These are phyloP conservation scores for Liodrosophila aerea DNA, from an alignment of 2,888 invertebrate species.

Conservation along the genomic window DNA sequence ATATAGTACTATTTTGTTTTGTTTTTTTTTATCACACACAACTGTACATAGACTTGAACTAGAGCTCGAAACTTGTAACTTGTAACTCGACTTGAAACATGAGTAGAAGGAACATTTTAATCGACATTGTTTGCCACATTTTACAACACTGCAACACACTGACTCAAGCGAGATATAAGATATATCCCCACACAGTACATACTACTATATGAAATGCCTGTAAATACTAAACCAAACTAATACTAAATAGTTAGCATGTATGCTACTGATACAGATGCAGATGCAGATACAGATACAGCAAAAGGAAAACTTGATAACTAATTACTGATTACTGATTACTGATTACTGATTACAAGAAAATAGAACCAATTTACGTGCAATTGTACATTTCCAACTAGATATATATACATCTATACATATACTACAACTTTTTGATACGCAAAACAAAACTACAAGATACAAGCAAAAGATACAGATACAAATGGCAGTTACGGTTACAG, in stretches of 20 bases:
- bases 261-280: constrained; percentile 15
- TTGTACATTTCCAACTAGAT: constrained; percentile 54
- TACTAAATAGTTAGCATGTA: constrained; percentile 46
- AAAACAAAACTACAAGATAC: constrained; percentile 31
- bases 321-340: constrained; percentile 17
- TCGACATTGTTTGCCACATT: constrained; percentile 13
- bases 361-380: constrained; percentile 74
- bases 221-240: constrained; percentile 40
- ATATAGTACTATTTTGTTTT: constrained; percentile 13
- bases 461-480: constrained; percentile 25
- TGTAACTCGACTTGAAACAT: background rate
- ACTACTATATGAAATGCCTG: constrained; percentile 34
- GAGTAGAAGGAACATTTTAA: no score
- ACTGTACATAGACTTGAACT: constrained; percentile 15
- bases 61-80: background rate
- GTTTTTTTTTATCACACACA: constrained; percentile 15
- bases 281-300: constrained; percentile 19
- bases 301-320: no score
- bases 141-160: constrained; percentile 21
- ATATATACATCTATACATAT: constrained; percentile 8
- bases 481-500: constrained; percentile 13
- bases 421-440: constrained; percentile 53
- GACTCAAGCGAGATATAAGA: constrained; percentile 9
- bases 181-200: constrained; percentile 12
- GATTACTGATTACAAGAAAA: constrained; percentile 44